A percentile compares a stretch with the other conserved stretches of the same genome.
Conservation (phyloP, 2,797 vertebrate genomes). For the Novumbra hubbsi region DNA sequence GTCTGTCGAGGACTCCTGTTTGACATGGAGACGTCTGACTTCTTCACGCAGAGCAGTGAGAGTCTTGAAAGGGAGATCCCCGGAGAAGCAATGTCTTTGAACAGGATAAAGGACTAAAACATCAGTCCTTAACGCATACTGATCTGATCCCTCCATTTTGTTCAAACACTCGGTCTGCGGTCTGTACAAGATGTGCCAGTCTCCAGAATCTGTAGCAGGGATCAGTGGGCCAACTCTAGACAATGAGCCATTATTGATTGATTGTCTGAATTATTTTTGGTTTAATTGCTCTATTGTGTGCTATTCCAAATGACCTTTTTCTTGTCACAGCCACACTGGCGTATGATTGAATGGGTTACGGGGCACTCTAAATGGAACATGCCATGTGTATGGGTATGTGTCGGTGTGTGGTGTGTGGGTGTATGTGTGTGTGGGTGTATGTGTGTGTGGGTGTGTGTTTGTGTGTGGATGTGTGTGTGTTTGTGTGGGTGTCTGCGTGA, state of each 20-base stretch:
- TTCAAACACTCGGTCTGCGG: neutral
- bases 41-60: neutral
- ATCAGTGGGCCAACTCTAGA: neutral
- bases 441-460: neutral
- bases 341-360: neutral
- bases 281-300: neutral
- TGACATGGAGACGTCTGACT: neutral
- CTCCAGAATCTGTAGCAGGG: neutral
- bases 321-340: neutral
- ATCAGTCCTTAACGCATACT: neutral
- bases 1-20: neutral
- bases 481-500: too few relatives aligned
- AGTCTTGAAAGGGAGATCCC: slow-evolving; percentile 1
- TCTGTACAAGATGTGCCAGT: neutral
- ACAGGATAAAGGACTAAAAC: neutral
- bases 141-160: neutral
- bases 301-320: neutral
- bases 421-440: neutral
- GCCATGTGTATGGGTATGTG: neutral
- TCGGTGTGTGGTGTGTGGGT: too few relatives aligned
- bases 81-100: neutral
- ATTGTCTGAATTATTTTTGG: neutral
- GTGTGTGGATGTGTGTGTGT: too few relatives aligned
- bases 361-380: neutral
- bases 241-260: neutral